Conservation (phyloP, 2,797 vertebrate genomes). For the Thunnus albacares region DNA sequence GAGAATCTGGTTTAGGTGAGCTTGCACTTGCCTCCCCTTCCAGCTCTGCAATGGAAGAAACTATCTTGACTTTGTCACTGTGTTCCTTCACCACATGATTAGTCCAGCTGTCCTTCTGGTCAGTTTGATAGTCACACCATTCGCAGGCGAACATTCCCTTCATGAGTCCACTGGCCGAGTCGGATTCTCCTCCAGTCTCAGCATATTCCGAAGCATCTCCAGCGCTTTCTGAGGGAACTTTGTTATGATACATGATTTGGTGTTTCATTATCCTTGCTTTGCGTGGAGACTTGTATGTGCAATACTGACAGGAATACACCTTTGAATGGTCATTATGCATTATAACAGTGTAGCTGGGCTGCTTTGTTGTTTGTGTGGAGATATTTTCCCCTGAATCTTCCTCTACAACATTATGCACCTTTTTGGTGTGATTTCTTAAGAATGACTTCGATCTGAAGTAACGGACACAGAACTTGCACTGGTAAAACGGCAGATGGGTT, state of each 20-base stretch:
- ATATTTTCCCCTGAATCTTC: slow-evolving; percentile 80
- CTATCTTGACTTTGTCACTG: slow-evolving; percentile 95
- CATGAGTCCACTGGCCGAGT: slow-evolving; percentile 80
- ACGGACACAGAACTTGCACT: slow-evolving; percentile 98
- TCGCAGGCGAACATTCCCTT: slow-evolving; percentile 96
- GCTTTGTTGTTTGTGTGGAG: slow-evolving; percentile 85
- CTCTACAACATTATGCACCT: slow-evolving; percentile 90
- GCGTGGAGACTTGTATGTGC: slow-evolving; percentile 96
- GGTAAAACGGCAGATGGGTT: slow-evolving; percentile 91
- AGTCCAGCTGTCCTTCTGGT: slow-evolving; percentile 94
- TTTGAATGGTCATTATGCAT: slow-evolving; percentile 94
- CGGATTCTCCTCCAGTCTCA: slow-evolving; percentile 85
- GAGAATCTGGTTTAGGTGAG: slow-evolving; percentile 88
- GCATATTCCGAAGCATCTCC: slow-evolving; percentile 82
- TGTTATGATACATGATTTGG: slow-evolving; percentile 95
- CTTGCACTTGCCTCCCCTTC: slow-evolving; percentile 86
- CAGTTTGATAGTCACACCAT: slow-evolving; percentile 97
- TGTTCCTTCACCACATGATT: slow-evolving; percentile 98
- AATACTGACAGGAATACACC: slow-evolving; percentile 96
- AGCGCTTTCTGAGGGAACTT: slow-evolving; percentile 70
- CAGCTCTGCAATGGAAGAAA: slow-evolving; percentile 89
- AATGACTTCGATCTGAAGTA: slow-evolving; percentile 99
- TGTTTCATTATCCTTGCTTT: slow-evolving; percentile 95
- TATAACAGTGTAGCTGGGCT: slow-evolving; percentile 90
- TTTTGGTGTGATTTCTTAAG: slow-evolving; percentile 95